Evolutionary conservation across 2,888 invertebrate species (phyloP).

Genomic region (Ariolimax columbianus): DNA sequence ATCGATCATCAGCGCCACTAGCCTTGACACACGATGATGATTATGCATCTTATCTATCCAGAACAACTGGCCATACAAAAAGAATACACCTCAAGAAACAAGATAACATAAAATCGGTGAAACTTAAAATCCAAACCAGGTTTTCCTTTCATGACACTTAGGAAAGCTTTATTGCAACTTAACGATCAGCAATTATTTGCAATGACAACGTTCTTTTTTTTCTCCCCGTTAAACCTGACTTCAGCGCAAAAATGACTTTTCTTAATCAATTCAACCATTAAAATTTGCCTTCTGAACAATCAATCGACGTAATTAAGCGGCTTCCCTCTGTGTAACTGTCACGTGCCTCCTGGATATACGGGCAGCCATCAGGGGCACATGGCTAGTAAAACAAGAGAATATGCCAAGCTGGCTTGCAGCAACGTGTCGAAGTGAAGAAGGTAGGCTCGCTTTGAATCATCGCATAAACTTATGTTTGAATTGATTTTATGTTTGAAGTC

Average conservation of each 20-base stretch:
- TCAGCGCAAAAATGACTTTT: slow-evolving; percentile 33
- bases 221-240: not conserved
- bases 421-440: slow-evolving; percentile 16
- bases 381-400: slow-evolving; percentile 28
- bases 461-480: slow-evolving; percentile 27
- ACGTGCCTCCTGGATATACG: slow-evolving; percentile 36
- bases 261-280: slow-evolving; percentile 40
- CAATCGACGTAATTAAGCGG: slow-evolving; percentile 41
- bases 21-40: too few relatives aligned
- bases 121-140: slow-evolving; percentile 7
- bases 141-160: slow-evolving; percentile 16
- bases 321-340: slow-evolving; percentile 16
- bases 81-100: not conserved
- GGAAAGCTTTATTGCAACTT: slow-evolving; percentile 15
- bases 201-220: not conserved
- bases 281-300: slow-evolving; percentile 33
- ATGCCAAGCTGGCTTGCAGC: slow-evolving; percentile 10
- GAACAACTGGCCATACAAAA: not conserved
- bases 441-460: not conserved
- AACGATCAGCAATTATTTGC: slow-evolving; percentile 18
- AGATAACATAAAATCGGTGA: not conserved
- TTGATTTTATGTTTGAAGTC: slow-evolving; percentile 23
- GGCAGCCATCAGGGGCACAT: slow-evolving; percentile 10
- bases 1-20: too few relatives aligned
- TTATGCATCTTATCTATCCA: too few relatives aligned